Percentiles rank a stretch among this genome's conserved stretches.
Evolutionary conservation across 2,113 vertebrate genomes (phyloP).

Genomic region (Sphaerodactylus townsendi): DNA sequence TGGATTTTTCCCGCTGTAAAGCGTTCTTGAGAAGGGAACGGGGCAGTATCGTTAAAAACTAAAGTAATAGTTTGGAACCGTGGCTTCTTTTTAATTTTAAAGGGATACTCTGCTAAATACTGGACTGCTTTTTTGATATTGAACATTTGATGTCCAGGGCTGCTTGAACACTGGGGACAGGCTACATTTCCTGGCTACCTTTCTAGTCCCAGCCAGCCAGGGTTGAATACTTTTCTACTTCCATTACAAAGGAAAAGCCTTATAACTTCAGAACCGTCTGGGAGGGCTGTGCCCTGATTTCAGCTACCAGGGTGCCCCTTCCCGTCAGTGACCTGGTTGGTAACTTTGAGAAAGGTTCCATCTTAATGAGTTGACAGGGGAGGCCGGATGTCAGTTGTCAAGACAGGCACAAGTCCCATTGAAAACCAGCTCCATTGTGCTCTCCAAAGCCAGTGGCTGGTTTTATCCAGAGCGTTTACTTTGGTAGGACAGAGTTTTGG

Average conservation of each 20-base stretch:
- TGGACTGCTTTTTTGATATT: not conserved
- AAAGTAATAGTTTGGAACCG: not conserved
- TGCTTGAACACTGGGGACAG: rapidly evolving
- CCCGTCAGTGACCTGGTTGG: not conserved
- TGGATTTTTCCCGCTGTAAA: constrained; percentile 14
- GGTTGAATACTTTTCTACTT: not conserved
- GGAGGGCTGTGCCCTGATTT: not conserved
- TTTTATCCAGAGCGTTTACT: not conserved
- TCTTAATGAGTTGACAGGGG: constrained; percentile 16
- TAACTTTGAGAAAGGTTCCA: constrained; percentile 31
- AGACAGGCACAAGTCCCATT: not conserved
- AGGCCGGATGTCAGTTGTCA: not conserved
- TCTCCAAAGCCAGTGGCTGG: not conserved
- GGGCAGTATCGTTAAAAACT: constrained; percentile 30
- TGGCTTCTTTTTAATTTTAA: not conserved
- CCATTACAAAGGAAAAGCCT: not conserved
- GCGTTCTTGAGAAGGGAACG: constrained; percentile 35
- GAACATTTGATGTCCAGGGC: constrained; percentile 9
- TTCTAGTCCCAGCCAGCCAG: not conserved
- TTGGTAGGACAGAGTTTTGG: not conserved
- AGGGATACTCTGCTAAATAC: not conserved
- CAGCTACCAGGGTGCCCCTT: rapidly evolving
- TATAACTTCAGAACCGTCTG: not conserved
- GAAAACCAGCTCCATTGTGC: rapidly evolving
- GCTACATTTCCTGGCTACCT: not conserved